Conservation (phyloP, 2,888 invertebrate genomes). For the Slavum lentiscoides region DNA sequence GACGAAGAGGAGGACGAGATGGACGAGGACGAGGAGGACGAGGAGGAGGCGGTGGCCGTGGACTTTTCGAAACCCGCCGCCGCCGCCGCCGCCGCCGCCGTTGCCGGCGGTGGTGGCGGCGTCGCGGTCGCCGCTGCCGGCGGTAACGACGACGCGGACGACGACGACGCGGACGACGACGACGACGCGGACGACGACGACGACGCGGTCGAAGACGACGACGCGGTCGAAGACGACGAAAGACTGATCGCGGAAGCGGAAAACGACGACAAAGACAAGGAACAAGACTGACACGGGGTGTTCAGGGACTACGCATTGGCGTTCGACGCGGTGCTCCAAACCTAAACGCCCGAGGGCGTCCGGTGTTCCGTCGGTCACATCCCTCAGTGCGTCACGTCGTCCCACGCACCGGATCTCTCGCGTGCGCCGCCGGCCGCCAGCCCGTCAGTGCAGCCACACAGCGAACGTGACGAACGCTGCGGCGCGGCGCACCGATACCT, state of each 20-base stretch:
- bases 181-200: slow-evolving; percentile 63
- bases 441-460: too few species aligned
- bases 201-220: slow-evolving; percentile 49
- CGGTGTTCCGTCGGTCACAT: not conserved
- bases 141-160: slow-evolving; percentile 58
- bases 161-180: not conserved
- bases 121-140: not conserved
- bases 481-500: too few species aligned
- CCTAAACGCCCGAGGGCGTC: slow-evolving; percentile 27
- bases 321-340: slow-evolving; percentile 43
- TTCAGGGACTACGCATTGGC: slow-evolving; percentile 54
- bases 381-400: not conserved
- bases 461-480: too few species aligned
- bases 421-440: too few species aligned
- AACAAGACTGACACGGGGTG: slow-evolving; percentile 69
- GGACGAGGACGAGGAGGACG: slow-evolving; percentile 30
- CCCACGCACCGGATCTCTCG: too few species aligned
- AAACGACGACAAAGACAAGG: slow-evolving; percentile 68
- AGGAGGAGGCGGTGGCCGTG: slow-evolving; percentile 54
- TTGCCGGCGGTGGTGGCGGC: not conserved
- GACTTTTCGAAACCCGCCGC: slow-evolving; percentile 47
- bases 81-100: not conserved
- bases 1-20: too few species aligned
- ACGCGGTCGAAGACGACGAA: slow-evolving; percentile 63
- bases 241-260: slow-evolving; percentile 66